Evolutionary conservation across 2,113 vertebrate species (phyloP), one percentile per base, ranked within the genome.

Genomic region (Echinops telfairi): DNA sequence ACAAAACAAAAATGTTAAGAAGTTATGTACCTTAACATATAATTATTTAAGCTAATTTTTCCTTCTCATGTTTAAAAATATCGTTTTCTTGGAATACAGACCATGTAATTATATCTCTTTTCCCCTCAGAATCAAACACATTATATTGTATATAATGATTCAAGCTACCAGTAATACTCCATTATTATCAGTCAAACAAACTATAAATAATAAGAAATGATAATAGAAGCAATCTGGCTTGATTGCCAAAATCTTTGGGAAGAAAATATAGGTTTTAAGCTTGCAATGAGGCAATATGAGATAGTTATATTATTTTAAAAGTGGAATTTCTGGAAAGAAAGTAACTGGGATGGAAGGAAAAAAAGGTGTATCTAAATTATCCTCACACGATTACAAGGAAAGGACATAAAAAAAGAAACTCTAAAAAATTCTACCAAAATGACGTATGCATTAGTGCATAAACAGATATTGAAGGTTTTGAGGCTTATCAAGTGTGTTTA

Each of bases 41-140:
- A 94, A 96, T 97, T 95, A 95, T 95, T 95, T 95, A 94, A 94
- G 96, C 92, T 94, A 96, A 95, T 93, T 96, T 96, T 95, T 96
- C 33, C 78, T 86, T 82, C 92, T 93, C 88, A 90, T 93, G 64
- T 96, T 96, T 95, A 97, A 97, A 96, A 97, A 97, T 96, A 96
- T 83, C 97, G 82, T 81, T 95, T 94, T 95, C 94, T 97, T 96
- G 95, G 94, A 97, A 90, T 88, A 75, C 58, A 88, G 1, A 93
- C 94, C 86, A 84, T 94, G 8, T 10, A 96, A 97, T 95, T 94
- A 95, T 95, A 93, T 57, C 22, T 22, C 64, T 89, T 47, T 33
- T 88, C 33, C 53, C 88, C 66, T 10, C 6, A 87, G 8, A 94
- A 88, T 94, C 88, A 87, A 92, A 93, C 90, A 82, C 36, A 76